Conservation (phyloP, 2,888 invertebrate genomes). For the Metacarcinus magister region DNA sequence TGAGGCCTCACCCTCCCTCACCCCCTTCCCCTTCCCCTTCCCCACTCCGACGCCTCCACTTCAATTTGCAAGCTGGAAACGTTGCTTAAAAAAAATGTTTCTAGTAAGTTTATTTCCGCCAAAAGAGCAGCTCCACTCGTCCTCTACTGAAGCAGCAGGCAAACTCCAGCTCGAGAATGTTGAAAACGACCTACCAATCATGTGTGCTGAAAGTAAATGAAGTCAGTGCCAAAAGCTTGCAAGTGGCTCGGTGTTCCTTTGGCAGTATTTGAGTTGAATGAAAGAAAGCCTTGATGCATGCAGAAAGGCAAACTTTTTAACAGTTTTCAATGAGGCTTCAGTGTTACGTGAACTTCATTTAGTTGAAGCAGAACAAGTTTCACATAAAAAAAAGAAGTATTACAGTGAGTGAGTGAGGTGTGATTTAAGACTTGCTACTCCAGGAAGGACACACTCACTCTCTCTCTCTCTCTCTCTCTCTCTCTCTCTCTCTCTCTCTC, state of each 20-base stretch:
- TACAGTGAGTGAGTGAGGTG: neutral
- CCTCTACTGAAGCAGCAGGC: neutral
- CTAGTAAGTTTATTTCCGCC: neutral
- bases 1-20: neutral
- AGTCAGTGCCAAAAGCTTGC: neutral
- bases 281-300: neutral
- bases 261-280: neutral
- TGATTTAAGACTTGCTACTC: neutral
- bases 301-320: neutral
- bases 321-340: neutral
- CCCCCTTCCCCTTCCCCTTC: neutral
- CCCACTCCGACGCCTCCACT: neutral
- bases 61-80: neutral
- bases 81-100: neutral
- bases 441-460: neutral
- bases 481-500: too few relatives aligned
- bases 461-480: neutral
- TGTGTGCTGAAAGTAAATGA: neutral
- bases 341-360: neutral
- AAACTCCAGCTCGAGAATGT: conserved; percentile 1
- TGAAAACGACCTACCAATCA: neutral
- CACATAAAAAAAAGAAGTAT: neutral
- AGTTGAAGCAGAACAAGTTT: neutral
- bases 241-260: neutral
- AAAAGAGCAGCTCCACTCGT: neutral